Conservation (phyloP, 2,888 invertebrate genomes). For the Drosophila limbata region DNA sequence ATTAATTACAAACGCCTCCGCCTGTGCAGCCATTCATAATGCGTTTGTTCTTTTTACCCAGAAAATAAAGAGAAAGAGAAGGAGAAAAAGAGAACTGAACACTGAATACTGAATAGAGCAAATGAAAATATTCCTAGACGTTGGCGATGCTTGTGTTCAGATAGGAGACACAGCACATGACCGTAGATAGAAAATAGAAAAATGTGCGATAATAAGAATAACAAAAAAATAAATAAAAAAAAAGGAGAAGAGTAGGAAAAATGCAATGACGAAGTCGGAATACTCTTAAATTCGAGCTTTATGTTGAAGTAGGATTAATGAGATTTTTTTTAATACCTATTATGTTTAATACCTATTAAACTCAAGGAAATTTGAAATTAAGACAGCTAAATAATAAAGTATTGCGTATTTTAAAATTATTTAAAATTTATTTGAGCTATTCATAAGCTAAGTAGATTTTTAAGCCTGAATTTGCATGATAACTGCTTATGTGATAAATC, state of each 20-base stretch:
- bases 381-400: neutral
- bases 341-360: too few relatives aligned
- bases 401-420: neutral
- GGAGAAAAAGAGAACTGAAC: constrained; percentile 12
- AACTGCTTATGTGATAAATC: too few relatives aligned
- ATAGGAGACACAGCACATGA: constrained; percentile 46
- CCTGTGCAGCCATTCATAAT: constrained; percentile 27
- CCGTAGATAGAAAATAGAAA: constrained; percentile 45
- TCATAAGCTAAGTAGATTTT: neutral
- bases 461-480: neutral
- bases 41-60: constrained; percentile 2
- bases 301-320: too few relatives aligned
- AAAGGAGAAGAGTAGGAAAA: neutral
- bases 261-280: neutral
- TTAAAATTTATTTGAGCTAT: too few relatives aligned
- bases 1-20: constrained; percentile 67
- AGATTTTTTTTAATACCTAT: too few relatives aligned
- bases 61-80: constrained; percentile 10
- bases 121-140: constrained; percentile 33
- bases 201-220: constrained; percentile 46
- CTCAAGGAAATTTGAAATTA: neutral
- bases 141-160: constrained; percentile 53
- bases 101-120: constrained; percentile 26
- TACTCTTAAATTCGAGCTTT: neutral
- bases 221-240: neutral